Percentiles rank a stretch among this genome's conserved stretches.
Evolutionary conservation across 2,888 invertebrate species (phyloP).

Genomic region (Habrosyne pyritoides): DNA sequence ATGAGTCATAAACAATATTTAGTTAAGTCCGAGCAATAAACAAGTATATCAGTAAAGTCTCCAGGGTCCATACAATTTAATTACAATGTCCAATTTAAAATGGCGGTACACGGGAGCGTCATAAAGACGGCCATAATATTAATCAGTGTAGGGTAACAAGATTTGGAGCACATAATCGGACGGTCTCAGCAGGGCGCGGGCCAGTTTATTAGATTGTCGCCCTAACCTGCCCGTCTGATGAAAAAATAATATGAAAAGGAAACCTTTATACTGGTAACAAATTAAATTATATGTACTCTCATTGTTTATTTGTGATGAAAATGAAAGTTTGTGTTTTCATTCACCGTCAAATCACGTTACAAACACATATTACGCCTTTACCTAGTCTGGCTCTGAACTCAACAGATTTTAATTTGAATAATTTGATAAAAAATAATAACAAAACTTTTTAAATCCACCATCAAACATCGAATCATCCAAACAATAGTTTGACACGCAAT

Average conservation of each 20-base stretch:
- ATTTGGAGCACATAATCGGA: conserved; percentile 75
- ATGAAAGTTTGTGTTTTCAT: not conserved
- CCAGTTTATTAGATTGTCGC: conserved; percentile 79
- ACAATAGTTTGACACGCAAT: conserved; percentile 32
- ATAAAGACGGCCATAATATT: conserved; percentile 68
- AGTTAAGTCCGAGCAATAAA: not conserved
- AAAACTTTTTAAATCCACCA: not conserved
- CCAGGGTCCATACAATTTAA: conserved; percentile 39
- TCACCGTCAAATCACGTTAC: not conserved
- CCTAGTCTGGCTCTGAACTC: too few relatives aligned
- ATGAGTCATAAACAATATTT: not conserved
- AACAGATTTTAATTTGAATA: too few relatives aligned
- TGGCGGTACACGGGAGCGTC: conserved; percentile 47
- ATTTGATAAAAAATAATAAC: not conserved
- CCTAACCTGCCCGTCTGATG: conserved; percentile 65
- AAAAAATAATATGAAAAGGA: conserved; percentile 29
- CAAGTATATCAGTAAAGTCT: conserved; percentile 6
- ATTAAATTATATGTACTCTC: not conserved
- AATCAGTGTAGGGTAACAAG: conserved; percentile 81
- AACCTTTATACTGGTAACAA: conserved; percentile 5
- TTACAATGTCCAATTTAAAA: conserved; percentile 64
- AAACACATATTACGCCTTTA: too few relatives aligned
- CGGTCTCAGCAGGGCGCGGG: conserved; percentile 74
- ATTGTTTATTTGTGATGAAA: conserved; percentile 11
- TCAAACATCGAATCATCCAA: conserved; percentile 10